Conservation (phyloP, 2,888 invertebrate genomes). For the Pelosia muscerda region DNA sequence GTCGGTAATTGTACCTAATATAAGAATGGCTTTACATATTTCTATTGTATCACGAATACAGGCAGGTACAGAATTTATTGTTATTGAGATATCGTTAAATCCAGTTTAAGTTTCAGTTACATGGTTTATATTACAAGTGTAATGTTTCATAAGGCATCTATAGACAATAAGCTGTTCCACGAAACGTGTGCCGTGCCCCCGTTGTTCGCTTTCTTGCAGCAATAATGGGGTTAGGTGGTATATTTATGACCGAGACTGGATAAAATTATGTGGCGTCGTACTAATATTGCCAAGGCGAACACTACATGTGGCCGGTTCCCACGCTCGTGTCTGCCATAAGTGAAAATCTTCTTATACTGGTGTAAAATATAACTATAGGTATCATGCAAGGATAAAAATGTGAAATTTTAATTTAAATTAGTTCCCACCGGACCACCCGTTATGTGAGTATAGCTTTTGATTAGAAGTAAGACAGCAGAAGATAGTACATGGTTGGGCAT, state of each 20-base stretch:
- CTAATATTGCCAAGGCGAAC: slow-evolving; percentile 71
- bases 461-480: too few relatives aligned
- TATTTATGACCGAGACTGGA: slow-evolving; percentile 73
- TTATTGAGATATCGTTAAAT: too few relatives aligned
- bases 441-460: too few relatives aligned
- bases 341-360: slow-evolving; percentile 50
- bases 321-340: slow-evolving; percentile 53
- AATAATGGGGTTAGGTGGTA: slow-evolving; percentile 68
- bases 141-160: slow-evolving; percentile 31
- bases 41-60: too few relatives aligned
- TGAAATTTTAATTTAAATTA: slow-evolving; percentile 17
- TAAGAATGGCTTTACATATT: too few relatives aligned
- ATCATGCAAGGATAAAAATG: slow-evolving; percentile 20
- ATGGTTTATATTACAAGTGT: slow-evolving; percentile 4
- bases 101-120: too few relatives aligned
- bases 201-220: slow-evolving; percentile 63
- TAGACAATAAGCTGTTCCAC: slow-evolving; percentile 45
- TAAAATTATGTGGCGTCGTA: slow-evolving; percentile 74
- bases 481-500: too few relatives aligned
- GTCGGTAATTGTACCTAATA: too few relatives aligned
- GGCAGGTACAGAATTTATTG: too few relatives aligned
- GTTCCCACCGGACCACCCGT: too few relatives aligned
- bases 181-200: slow-evolving; percentile 38
- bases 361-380: slow-evolving; percentile 25
- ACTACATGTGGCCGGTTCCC: slow-evolving; percentile 67